Conservation (phyloP, 2,797 vertebrate species). For the Sparus aurata region DNA sequence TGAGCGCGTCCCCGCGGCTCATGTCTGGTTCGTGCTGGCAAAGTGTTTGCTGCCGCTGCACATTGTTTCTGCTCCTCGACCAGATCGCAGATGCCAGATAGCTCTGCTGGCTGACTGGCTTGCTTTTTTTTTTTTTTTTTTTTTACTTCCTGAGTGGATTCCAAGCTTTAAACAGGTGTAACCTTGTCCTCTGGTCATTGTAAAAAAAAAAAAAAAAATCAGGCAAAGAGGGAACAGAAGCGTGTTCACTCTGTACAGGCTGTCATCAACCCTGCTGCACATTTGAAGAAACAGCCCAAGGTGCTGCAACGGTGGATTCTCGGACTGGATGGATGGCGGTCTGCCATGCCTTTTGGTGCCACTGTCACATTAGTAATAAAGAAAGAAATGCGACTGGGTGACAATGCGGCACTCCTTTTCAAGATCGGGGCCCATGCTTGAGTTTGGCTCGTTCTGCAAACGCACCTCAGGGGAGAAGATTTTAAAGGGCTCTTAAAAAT, state of each 20-base stretch:
- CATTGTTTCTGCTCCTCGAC: constrained; percentile 3
- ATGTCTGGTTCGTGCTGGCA: constrained; percentile 37
- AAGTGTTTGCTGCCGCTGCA: constrained; percentile 35
- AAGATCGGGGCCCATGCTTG: constrained; percentile 26
- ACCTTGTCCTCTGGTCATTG: constrained; percentile 37
- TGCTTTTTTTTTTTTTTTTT: background rate
- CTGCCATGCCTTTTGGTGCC: constrained; percentile 13
- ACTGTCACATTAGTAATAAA: constrained; percentile 4
- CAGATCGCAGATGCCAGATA: constrained; percentile 37
- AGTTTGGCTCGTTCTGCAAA: constrained; percentile 24
- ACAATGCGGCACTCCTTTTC: constrained; percentile 2
- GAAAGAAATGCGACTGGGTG: constrained; percentile 40
- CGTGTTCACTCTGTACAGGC: background rate
- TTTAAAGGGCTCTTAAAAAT: background rate
- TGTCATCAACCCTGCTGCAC: constrained; percentile 3
- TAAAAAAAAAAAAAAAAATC: background rate
- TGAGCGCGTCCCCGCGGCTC: constrained; percentile 20
- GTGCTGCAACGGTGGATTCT: background rate
- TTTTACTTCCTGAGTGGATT: constrained; percentile 19
- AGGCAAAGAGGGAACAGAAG: background rate
- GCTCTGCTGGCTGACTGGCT: background rate
- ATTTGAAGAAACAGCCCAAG: constrained; percentile 7
- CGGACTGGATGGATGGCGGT: constrained; percentile 25
- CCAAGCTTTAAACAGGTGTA: constrained; percentile 36
- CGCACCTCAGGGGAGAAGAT: constrained; percentile 2